Evolutionary conservation across 2,797 vertebrate genomes (phyloP).

Genomic region (Labeo calbasu): DNA sequence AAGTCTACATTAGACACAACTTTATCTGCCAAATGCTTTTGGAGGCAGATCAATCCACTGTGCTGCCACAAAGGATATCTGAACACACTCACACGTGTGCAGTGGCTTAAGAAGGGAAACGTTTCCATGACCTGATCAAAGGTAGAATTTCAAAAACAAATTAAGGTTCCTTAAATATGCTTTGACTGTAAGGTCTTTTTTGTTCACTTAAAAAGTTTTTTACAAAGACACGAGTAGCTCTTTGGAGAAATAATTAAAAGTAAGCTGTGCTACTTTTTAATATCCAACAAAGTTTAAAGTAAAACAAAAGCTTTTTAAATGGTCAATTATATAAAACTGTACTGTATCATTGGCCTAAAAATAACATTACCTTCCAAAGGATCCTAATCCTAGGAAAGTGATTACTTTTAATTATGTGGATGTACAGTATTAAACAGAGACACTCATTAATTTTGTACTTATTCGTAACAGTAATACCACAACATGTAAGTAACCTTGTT

Average conservation of each 20-base stretch:
- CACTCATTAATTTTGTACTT: too few species aligned
- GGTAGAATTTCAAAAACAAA: background rate
- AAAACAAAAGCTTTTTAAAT: too few species aligned
- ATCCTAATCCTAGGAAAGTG: too few species aligned
- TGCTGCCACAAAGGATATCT: slow-evolving; percentile 18
- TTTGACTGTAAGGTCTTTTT: background rate
- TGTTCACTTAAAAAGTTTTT: background rate
- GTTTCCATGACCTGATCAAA: background rate
- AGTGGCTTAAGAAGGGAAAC: background rate
- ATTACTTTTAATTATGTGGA: too few species aligned
- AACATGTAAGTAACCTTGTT: too few species aligned
- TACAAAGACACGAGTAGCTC: background rate
- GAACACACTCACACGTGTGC: background rate
- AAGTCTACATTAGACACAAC: slow-evolving; percentile 41
- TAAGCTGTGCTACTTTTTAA: background rate
- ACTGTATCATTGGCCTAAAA: too few species aligned
- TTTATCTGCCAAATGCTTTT: slow-evolving; percentile 43
- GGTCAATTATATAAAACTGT: too few species aligned
- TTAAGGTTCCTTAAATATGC: background rate
- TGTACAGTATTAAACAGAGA: too few species aligned
- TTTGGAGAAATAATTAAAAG: background rate
- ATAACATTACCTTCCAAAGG: too few species aligned
- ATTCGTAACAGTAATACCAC: too few species aligned
- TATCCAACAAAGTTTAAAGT: too few species aligned
- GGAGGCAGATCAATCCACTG: slow-evolving; percentile 38